Base-by-base conservation (phyloP, 2,888 invertebrate genomes). In the Iselma pallidipennis region DNA sequence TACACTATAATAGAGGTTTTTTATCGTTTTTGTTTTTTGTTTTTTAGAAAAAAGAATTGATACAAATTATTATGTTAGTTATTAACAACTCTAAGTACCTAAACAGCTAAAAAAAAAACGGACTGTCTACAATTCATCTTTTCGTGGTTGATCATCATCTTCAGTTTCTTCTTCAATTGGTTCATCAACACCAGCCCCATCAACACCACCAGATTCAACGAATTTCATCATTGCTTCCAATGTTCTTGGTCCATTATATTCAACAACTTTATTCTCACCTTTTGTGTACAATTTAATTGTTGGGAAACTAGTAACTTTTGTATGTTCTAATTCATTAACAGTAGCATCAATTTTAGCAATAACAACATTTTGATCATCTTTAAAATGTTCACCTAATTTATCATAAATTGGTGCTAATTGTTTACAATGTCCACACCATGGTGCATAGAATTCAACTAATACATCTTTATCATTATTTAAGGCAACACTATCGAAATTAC, bases 341-440 rank as follows among this genome's bases (percentile, higher is more conserved):
- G 99, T 99, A 66, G 98, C 91, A 84, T 99, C 99, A 87, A 99
- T 98, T 86, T 99, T 99, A 75, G 98, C 98, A 80, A 99, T 91
- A 54, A 99, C 87, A 65, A 98, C 86, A 68, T 89, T 89, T 6
- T 88, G 88, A 72, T 89, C 83, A 76, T 92, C 91, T 83, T 91
- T 90, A 85, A 90, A 98, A 82, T 97, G 94, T 81, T 98, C 97
- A 3, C 74, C 79, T 12, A 81, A 73, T 86, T 98, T 87, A 71
- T 98, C 98, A 85, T 96, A 99, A 83, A 98, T 97, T 25, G 99
- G 99, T 57, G 87, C 94, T 76, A 99, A 86, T 82, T 98, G 95
- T 81, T 98, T 98, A 89, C 98, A 99, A 82, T 99, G 98, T 64
- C 96, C 97, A 84, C 94, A 95, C 98, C 98, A 98, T 64, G 98